A percentile compares a stretch with the other conserved stretches of the same genome.
Evolutionary conservation across 2,888 invertebrate species (phyloP).

Genomic region (Automeris io): DNA sequence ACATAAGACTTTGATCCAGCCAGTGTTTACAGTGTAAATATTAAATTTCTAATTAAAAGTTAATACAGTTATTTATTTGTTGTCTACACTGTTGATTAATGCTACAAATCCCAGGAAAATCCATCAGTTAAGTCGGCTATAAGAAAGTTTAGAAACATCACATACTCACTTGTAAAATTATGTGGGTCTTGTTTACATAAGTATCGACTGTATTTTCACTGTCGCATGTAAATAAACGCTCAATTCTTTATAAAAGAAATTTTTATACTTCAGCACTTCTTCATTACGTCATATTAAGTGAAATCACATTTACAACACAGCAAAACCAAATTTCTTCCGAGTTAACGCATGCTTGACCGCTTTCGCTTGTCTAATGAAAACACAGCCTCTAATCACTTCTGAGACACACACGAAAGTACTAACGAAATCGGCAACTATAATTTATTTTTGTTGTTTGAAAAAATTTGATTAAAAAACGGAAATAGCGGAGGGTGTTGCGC

Average conservation of each 20-base stretch:
- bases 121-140: too few relatives aligned
- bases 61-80: too few relatives aligned
- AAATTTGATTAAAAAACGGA: constrained; percentile 11
- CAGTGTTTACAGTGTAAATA: too few relatives aligned
- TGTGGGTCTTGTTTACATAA: constrained; percentile 61
- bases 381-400: constrained; percentile 32
- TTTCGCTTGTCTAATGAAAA: constrained; percentile 58
- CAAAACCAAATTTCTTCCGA: constrained; percentile 51
- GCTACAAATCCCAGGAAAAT: too few relatives aligned
- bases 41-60: too few relatives aligned
- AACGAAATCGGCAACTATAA: constrained; percentile 14
- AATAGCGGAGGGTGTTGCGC: constrained; percentile 20
- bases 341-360: constrained; percentile 54
- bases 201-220: constrained; percentile 60
- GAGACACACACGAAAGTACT: constrained; percentile 19
- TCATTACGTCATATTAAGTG: constrained; percentile 65
- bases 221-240: constrained; percentile 51
- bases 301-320: constrained; percentile 48
- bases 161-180: constrained; percentile 53
- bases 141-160: constrained; percentile 5
- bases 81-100: too few relatives aligned
- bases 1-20: too few relatives aligned
- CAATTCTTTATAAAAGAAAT: constrained; percentile 64
- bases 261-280: constrained; percentile 70
- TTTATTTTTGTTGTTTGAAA: constrained; percentile 8